These are phyloP conservation scores for Pogonocichla stellata DNA, from an alignment of 2,113 vertebrate genomes.

Conservation along the genomic window DNA sequence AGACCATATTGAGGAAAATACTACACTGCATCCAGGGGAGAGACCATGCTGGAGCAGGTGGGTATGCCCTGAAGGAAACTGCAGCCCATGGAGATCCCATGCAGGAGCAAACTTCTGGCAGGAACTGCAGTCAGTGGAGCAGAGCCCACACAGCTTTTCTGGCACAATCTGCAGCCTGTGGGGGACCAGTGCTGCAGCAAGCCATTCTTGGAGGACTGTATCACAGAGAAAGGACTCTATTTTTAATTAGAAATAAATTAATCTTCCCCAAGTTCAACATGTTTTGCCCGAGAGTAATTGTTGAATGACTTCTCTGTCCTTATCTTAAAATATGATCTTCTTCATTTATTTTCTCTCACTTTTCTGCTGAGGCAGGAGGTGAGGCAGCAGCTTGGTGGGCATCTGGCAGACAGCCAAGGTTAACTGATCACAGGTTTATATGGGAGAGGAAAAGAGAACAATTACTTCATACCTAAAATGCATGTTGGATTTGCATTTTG, in stretches of 20 bases:
- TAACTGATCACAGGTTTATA: background rate
- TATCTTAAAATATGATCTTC: background rate
- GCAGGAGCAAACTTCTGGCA: background rate
- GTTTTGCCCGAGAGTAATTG: background rate
- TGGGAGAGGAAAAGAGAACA: background rate
- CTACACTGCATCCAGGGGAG: background rate
- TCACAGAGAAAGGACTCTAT: background rate
- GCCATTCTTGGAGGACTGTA: background rate
- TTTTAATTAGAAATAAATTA: background rate
- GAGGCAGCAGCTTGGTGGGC: background rate
- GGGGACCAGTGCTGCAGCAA: background rate
- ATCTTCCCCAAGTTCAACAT: background rate
- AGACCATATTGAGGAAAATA: background rate
- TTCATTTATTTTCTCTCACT: background rate
- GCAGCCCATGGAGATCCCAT: background rate
- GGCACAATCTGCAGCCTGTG: background rate
- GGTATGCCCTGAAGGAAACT: background rate
- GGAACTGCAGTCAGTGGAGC: accelerated
- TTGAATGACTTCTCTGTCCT: background rate
- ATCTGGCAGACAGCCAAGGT: background rate
- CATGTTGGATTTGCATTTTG: background rate
- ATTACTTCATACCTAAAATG: background rate
- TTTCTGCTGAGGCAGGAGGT: background rate
- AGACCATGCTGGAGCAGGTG: background rate
- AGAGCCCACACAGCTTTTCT: background rate